Percentiles rank a stretch among this genome's conserved stretches.
Conservation (phyloP, 2,797 vertebrate genomes). For the Fistularia commersonii region DNA sequence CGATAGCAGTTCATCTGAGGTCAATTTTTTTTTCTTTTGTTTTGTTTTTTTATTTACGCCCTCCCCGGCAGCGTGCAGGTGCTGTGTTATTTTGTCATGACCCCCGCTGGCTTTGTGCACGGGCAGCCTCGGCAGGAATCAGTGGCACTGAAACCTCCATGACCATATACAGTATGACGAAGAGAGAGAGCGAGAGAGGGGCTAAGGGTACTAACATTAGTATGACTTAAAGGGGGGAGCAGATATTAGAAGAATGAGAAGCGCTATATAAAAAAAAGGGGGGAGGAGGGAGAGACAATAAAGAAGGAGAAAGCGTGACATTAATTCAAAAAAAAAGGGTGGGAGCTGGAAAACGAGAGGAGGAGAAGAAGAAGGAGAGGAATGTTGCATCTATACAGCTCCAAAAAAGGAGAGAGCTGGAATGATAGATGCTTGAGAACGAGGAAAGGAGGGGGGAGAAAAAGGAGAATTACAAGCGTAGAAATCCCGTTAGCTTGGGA, state of each 20-base stretch:
- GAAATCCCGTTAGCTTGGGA: neutral
- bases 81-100: too few species aligned
- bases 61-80: too few species aligned
- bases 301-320: neutral
- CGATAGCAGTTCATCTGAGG: too few species aligned
- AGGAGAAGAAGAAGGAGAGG: neutral
- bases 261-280: neutral
- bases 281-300: neutral
- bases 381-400: slow-evolving; percentile 5
- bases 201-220: neutral
- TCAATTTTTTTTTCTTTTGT: too few species aligned
- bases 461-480: neutral
- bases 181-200: neutral
- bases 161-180: slow-evolving; percentile 53
- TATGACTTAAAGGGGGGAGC: neutral
- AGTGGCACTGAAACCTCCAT: slow-evolving; percentile 23
- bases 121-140: too few species aligned
- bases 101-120: too few species aligned
- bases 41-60: too few species aligned
- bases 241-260: neutral
- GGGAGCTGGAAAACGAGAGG: neutral
- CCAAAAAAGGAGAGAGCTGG: slow-evolving; percentile 43
- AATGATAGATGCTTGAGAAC: slow-evolving; percentile 22
- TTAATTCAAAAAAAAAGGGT: neutral
- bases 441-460: neutral